Evolutionary conservation across 1,140 invertebrate species (phyloP), one percentile per base, ranked within the genome.

Genomic region (Leptonema lineaticorne): DNA sequence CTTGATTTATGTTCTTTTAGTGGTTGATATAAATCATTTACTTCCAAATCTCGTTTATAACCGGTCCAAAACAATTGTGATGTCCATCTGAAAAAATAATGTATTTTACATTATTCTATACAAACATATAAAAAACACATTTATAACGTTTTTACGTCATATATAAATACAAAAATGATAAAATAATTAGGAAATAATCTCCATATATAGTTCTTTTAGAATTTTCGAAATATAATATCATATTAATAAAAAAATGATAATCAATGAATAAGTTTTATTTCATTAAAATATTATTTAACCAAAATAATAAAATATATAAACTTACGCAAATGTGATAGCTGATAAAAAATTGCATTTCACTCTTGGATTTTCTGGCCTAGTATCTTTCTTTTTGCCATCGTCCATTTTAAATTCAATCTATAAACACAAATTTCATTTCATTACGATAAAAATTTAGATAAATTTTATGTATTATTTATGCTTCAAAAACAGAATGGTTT

Each of bases 11-110:
- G 85, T 74, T 88, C 85, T 69, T 81, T 78, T 14, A 89, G 75
- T n/a, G 87, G 82, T 59, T 82, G 78, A 77, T 84, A 88, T 1
- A 90, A 76, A 78, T 89, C 87, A 18, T 80, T 73, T 66, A 86
- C 79, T 68, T 87, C 81, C 57, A 89, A 76, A 75, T 89, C 86
- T 64, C 82, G 82, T 70, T 85, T 84, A 63, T 82, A 79, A 6
- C 87, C 86, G 63, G 77, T 75, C 71, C 77, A 77, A 75, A 87
- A 87, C 50, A 84, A 81, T 22, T 80, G 78, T 5, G 83, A 73
- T 0, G 83, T 82, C 85, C 86, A 88, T 77, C 86, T 87, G 57
- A 79, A 76, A 66, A 69, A 75, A 70, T 30, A 74, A 45, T 53
- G 46, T 7, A n/a, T 22, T 46, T 50, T 7, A 16, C 4, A 50